Base-by-base conservation (phyloP, 2,888 invertebrate genomes). In the Eumacrocentrus americanus region DNA sequence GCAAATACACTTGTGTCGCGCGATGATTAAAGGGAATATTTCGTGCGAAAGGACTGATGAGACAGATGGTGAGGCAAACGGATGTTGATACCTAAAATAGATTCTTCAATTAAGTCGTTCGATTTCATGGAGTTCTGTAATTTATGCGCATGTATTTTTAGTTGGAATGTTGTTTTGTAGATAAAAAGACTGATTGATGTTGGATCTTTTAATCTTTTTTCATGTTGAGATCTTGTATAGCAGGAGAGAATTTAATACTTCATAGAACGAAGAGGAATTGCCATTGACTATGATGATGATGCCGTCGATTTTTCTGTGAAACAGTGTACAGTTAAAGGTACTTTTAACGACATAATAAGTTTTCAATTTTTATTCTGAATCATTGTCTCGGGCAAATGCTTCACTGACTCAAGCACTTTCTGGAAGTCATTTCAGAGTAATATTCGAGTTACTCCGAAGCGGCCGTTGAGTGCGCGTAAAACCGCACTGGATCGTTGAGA, bases 1-100 rank as follows among this genome's bases (percentile, higher is more conserved):
- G 52, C 38, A 52, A 52, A 52, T 52, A 52, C 18, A 37, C 23
- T 52, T 22, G 35, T 52, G 52, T 52, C 4, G 18, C n/a, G 22
- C 12, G 12, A n/a, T 37, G 37, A 52, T 52, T 38, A 37, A 37
- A 52, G 37, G 52, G 38, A 52, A 52, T 40, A 14, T 38, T 38
- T 52, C 52, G 6, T 52, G 23, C 11, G 37, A 22, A 22, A 25
- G 52, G 25, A 40, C 38, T 52, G 52, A 52, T 52, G 23, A 52
- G 52, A 38, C 52, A 40, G 38, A 38, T 38, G 38, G 16, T 23
- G 14, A 22, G 38, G 38, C 14, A 52, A 52, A 23, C 38, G 12
- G 37, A 38, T 38, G 38, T 38, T 6, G 14, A 52, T n/a, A 38
- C 22, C 23, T 48, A 23, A 38, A 52, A 52, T 52, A 20, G 52